These are phyloP conservation scores for Cariama cristata DNA, from an alignment of 2,113 vertebrate genomes.

Conservation along the genomic window DNA sequence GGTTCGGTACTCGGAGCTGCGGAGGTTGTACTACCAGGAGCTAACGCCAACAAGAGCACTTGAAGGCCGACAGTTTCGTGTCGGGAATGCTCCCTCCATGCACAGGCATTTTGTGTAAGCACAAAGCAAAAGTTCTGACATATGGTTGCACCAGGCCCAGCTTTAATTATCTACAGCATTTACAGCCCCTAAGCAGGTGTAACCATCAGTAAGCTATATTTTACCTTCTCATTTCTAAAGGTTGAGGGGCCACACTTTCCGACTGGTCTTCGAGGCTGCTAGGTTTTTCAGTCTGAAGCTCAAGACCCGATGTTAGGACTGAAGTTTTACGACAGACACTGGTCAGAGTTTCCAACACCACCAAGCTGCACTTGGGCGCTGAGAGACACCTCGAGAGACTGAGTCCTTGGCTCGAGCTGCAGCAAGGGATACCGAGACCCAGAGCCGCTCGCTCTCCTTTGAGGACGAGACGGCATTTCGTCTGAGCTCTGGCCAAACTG, in stretches of 20 bases:
- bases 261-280: neutral
- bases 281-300: neutral
- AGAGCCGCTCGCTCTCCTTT: neutral
- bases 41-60: neutral
- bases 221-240: neutral
- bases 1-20: neutral
- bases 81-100: neutral
- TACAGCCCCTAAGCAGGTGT: neutral
- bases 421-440: neutral
- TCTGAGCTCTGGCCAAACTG: conserved; percentile 6
- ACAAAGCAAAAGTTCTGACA: neutral
- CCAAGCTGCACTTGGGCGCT: neutral
- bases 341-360: neutral
- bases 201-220: neutral
- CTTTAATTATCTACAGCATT: neutral
- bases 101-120: neutral
- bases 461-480: rapidly evolving
- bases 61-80: neutral
- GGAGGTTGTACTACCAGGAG: neutral
- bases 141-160: rapidly evolving
- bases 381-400: rapidly evolving
- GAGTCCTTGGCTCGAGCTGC: neutral
- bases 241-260: neutral
- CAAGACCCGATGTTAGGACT: rapidly evolving
- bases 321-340: neutral